Evolutionary conservation across 2,113 vertebrate species (phyloP).

Genomic region (Pachyramphus minor): DNA sequence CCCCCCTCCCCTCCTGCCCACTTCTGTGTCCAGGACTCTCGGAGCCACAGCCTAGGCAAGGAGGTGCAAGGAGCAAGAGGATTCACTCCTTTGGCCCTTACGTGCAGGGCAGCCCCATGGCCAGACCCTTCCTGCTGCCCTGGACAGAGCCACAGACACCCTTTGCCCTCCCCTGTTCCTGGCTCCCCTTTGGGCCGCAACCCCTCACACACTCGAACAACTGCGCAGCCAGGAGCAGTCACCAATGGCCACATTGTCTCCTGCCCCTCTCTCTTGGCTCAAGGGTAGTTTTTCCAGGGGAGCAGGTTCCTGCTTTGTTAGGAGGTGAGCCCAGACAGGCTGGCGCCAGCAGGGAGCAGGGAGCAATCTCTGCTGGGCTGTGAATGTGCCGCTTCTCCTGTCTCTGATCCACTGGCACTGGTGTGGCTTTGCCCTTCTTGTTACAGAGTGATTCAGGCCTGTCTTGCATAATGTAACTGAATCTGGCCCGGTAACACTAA

Average conservation of each 20-base stretch:
- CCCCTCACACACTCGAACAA: not conserved
- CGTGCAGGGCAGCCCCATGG: accelerated
- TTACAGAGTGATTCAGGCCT: not conserved
- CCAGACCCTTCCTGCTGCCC: not conserved
- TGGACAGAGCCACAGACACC: not conserved
- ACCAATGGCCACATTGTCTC: not conserved
- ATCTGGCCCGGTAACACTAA: not conserved
- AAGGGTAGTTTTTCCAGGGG: not conserved
- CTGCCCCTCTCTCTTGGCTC: not conserved
- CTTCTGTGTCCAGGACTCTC: not conserved
- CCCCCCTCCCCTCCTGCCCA: accelerated
- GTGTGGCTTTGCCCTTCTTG: conserved; percentile 14
- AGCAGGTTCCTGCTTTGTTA: not conserved
- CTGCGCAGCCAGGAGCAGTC: not conserved
- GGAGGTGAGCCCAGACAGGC: not conserved
- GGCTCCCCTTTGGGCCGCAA: not conserved
- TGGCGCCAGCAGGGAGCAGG: not conserved
- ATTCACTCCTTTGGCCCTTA: not conserved
- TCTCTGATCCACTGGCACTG: not conserved
- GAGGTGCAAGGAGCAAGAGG: not conserved
- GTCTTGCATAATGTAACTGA: not conserved
- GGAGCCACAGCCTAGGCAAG: not conserved
- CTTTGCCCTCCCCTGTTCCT: not conserved
- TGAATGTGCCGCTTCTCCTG: not conserved
- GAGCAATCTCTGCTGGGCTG: not conserved